phyloP scores from a whole-genome alignment of 2,797 vertebrate genomes.

The Ataeniobius toweri region DNA sequence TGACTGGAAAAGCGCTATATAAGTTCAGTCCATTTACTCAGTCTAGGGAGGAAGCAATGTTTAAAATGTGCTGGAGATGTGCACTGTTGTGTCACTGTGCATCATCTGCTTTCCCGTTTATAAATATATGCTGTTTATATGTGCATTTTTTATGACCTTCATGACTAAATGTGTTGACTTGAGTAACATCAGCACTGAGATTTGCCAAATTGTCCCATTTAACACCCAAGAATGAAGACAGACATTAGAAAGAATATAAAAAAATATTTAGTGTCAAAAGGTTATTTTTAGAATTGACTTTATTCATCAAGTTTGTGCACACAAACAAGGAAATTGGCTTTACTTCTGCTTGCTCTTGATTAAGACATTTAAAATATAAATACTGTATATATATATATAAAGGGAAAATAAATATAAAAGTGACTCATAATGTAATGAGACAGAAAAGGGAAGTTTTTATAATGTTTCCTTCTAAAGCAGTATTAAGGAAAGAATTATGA shows the following conservation, averaged over 20 bases:
- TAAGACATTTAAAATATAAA: too few relatives aligned
- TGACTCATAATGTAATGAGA: neutral
- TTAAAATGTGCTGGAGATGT: constrained; percentile 16
- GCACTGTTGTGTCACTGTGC: too few relatives aligned
- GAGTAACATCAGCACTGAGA: neutral
- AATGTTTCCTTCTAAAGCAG: neutral
- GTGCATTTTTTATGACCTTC: neutral
- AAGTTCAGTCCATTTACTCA: too few relatives aligned
- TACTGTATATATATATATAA: too few relatives aligned
- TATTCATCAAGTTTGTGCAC: too few relatives aligned
- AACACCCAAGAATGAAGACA: neutral
- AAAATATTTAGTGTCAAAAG: neutral
- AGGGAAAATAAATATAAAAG: too few relatives aligned
- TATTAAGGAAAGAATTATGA: neutral
- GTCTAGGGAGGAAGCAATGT: constrained; percentile 58
- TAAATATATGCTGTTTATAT: neutral
- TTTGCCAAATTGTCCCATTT: neutral
- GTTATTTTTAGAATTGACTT: neutral
- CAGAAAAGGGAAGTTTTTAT: neutral
- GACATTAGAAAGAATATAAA: neutral
- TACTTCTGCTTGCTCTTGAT: too few relatives aligned
- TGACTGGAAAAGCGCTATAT: too few relatives aligned
- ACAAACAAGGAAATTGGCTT: too few relatives aligned
- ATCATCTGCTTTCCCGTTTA: too few relatives aligned
- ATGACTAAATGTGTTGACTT: neutral